These are phyloP conservation scores for Cephus cinctus DNA, from an alignment of 1,140 invertebrate species.

Conservation along the genomic window DNA sequence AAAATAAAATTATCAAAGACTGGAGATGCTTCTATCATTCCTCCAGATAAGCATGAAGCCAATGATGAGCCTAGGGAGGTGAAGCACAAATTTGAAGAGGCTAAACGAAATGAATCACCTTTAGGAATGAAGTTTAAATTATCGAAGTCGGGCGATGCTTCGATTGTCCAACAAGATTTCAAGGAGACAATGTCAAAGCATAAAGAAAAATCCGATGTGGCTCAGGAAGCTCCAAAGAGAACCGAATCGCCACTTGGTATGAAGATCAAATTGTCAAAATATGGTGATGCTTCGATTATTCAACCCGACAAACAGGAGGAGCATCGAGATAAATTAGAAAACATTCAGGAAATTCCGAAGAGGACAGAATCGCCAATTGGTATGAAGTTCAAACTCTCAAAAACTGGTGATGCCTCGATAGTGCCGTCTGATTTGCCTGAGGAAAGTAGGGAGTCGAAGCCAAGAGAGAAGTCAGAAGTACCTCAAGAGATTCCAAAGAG, in stretches of 20 bases:
- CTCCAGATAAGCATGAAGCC: slow-evolving; percentile 33
- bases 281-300: slow-evolving; percentile 49
- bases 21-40: slow-evolving; percentile 38
- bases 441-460: slow-evolving; percentile 23
- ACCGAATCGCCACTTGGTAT: slow-evolving; percentile 47
- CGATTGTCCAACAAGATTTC: slow-evolving; percentile 35
- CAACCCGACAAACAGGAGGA: slow-evolving; percentile 31
- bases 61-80: slow-evolving; percentile 28
- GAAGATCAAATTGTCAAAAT: slow-evolving; percentile 52
- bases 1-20: slow-evolving; percentile 50
- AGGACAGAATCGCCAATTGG: slow-evolving; percentile 43
- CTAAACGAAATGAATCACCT: slow-evolving; percentile 36
- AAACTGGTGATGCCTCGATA: slow-evolving; percentile 45
- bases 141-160: slow-evolving; percentile 38
- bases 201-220: slow-evolving; percentile 30
- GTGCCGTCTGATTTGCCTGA: slow-evolving; percentile 25
- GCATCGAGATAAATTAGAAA: slow-evolving; percentile 12
- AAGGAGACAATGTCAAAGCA: slow-evolving; percentile 27
- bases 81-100: slow-evolving; percentile 36
- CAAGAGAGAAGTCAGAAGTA: slow-evolving; percentile 29
- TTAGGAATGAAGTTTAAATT: slow-evolving; percentile 44
- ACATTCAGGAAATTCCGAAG: slow-evolving; percentile 13
- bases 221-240: slow-evolving; percentile 28
- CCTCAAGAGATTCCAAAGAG: slow-evolving; percentile 15
- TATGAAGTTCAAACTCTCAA: slow-evolving; percentile 49